Conservation (phyloP, 2,797 vertebrate genomes). For the Masticophis lateralis region DNA sequence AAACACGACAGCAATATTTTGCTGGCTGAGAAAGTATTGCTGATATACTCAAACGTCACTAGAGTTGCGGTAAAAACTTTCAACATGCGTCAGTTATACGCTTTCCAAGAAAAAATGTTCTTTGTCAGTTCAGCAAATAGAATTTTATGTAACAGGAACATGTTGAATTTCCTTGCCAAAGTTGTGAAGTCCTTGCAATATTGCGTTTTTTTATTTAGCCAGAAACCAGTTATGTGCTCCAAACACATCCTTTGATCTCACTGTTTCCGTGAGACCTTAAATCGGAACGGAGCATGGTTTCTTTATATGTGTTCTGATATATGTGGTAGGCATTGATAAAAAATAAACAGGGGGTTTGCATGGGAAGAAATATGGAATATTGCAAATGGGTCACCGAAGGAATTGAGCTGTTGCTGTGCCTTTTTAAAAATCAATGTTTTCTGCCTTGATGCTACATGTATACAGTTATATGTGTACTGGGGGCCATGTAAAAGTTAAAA, state of each 20-base stretch:
- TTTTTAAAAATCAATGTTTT: not conserved
- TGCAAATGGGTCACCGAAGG: not conserved
- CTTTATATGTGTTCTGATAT: not conserved
- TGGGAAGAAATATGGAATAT: not conserved
- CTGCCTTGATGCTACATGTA: not conserved
- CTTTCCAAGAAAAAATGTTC: not conserved
- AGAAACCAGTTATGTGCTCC: not conserved
- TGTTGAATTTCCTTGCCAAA: not conserved
- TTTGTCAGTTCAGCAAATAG: not conserved
- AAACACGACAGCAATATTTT: not conserved
- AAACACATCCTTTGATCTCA: not conserved
- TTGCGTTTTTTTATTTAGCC: not conserved
- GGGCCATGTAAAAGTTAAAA: not conserved
- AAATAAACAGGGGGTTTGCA: not conserved
- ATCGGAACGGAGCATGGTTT: not conserved
- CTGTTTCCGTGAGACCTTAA: not conserved
- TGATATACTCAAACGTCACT: not conserved
- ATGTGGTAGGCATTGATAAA: not conserved
- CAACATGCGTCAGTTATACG: not conserved
- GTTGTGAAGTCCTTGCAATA: not conserved
- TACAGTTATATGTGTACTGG: not conserved
- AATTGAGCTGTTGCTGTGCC: not conserved
- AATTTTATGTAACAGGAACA: not conserved
- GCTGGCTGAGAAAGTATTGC: not conserved
- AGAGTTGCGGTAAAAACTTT: not conserved